These are phyloP conservation scores for Hemiprocne comata DNA, from an alignment of 2,113 vertebrate genomes.

Conservation along the genomic window DNA sequence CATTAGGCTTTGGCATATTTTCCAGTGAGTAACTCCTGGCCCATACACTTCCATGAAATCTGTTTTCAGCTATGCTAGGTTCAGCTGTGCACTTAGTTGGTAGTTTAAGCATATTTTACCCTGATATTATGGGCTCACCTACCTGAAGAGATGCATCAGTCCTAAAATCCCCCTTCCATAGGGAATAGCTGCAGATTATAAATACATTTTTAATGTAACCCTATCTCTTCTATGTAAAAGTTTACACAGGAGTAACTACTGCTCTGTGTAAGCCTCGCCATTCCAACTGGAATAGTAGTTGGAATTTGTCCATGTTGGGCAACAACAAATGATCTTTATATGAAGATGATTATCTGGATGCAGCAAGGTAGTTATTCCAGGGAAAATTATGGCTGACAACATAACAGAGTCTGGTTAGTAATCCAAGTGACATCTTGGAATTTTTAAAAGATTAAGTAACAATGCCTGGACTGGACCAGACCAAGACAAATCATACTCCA, in stretches of 20 bases:
- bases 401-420: slow-evolving; percentile 2
- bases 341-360: slow-evolving; percentile 6
- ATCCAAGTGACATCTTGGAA: slow-evolving; percentile 40
- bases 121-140: not conserved
- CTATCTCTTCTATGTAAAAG: not conserved
- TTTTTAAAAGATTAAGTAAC: slow-evolving; percentile 45
- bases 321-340: slow-evolving; percentile 8
- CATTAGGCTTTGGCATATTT: not conserved
- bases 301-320: slow-evolving; percentile 13
- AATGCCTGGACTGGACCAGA: slow-evolving; percentile 15
- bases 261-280: not conserved
- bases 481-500: slow-evolving; percentile 35
- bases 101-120: not conserved
- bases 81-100: not conserved
- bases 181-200: not conserved
- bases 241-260: not conserved
- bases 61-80: not conserved
- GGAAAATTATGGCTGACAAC: not conserved
- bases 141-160: not conserved
- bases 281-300: not conserved
- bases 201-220: not conserved
- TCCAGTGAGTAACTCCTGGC: not conserved
- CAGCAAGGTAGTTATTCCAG: slow-evolving; percentile 7
- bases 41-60: not conserved
- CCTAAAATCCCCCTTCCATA: not conserved